phyloP scores from a whole-genome alignment of 2,797 vertebrate species.

The Syngnathus acus region DNA sequence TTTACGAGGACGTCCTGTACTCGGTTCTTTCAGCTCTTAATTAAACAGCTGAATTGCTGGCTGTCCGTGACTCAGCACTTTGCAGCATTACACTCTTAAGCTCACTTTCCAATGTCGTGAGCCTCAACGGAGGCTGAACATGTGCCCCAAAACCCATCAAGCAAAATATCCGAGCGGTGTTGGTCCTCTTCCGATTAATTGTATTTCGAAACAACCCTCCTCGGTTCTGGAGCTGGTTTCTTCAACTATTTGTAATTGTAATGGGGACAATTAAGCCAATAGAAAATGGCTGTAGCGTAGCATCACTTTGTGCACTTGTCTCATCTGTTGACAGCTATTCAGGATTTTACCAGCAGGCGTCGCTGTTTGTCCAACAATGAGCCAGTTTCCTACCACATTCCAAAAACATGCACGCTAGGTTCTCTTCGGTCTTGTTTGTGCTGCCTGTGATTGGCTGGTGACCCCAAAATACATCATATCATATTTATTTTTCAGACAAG shows the following conservation, averaged over 20 bases:
- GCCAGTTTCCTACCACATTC: neutral
- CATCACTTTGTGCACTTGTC: too few species aligned
- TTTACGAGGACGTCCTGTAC: conserved; percentile 50
- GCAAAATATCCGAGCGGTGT: conserved; percentile 23
- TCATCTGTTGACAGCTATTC: too few species aligned
- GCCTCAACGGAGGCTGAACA: conserved; percentile 41
- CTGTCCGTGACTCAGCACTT: conserved; percentile 65
- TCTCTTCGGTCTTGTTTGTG: neutral
- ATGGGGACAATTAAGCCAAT: too few species aligned
- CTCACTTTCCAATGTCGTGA: conserved; percentile 52
- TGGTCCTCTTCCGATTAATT: neutral
- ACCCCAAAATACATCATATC: neutral
- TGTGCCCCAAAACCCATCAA: conserved; percentile 50
- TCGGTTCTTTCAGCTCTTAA: conserved; percentile 44
- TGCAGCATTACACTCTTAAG: conserved; percentile 54
- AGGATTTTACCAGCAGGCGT: neutral
- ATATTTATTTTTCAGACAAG: conserved; percentile 7
- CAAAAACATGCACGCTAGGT: neutral
- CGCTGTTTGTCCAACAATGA: neutral
- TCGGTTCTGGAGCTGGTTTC: too few species aligned
- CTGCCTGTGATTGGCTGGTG: neutral
- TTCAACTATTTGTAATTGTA: too few species aligned
- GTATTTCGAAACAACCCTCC: neutral
- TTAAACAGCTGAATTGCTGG: conserved; percentile 38
- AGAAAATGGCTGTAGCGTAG: too few species aligned